Evolutionary conservation across 2,113 vertebrate genomes (phyloP).

Genomic region (Apaloderma vittatum): DNA sequence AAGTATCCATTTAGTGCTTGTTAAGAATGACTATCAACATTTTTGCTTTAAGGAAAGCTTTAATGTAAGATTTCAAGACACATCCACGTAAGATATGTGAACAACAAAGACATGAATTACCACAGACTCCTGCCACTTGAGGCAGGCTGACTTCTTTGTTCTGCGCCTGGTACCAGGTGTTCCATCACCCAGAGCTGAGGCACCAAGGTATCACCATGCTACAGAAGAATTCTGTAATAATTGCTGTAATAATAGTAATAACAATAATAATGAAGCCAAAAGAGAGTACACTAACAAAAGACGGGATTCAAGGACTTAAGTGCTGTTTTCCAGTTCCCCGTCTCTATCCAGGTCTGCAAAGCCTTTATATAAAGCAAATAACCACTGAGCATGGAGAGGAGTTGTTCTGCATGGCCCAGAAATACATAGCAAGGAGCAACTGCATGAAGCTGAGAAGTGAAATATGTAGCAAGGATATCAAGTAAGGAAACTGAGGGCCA

Average conservation of each 20-base stretch:
- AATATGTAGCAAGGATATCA: neutral
- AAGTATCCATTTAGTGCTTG: neutral
- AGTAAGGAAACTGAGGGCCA: neutral
- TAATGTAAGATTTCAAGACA: neutral
- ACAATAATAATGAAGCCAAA: neutral
- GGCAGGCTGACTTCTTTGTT: neutral
- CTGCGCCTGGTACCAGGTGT: neutral
- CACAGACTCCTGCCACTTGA: neutral
- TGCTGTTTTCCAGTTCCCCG: neutral
- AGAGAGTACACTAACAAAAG: neutral
- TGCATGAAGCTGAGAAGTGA: neutral
- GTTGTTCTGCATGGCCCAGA: neutral
- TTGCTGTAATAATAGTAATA: neutral
- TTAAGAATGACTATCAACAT: neutral
- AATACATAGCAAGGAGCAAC: neutral
- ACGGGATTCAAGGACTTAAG: neutral
- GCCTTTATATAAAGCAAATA: conserved; percentile 16
- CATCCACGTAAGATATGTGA: rapidly evolving
- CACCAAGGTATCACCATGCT: neutral
- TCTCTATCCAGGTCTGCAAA: neutral
- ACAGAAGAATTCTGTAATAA: neutral
- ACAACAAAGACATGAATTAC: neutral
- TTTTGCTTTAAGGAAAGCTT: neutral
- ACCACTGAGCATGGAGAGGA: neutral
- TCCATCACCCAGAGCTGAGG: neutral